These are phyloP conservation scores for Orchestes rusci DNA, from an alignment of 2,888 invertebrate genomes.

Conservation along the genomic window DNA sequence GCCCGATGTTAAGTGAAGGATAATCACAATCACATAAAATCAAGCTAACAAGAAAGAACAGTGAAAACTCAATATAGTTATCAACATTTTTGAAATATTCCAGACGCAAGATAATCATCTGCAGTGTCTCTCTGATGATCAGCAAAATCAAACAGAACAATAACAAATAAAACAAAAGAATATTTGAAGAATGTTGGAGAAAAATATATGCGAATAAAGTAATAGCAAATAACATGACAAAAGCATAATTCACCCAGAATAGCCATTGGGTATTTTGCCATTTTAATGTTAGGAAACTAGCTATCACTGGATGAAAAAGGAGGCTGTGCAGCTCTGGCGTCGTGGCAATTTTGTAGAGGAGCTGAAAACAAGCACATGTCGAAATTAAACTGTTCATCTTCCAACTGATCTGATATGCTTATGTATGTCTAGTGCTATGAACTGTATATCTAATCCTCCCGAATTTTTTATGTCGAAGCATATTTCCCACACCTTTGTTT, in stretches of 20 bases:
- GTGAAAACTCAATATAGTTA: constrained; percentile 65
- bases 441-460: too few relatives aligned
- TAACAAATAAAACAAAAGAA: constrained; percentile 32
- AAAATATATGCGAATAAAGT: constrained; percentile 63
- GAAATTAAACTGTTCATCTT: too few relatives aligned
- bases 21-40: too few relatives aligned
- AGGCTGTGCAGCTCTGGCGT: too few relatives aligned
- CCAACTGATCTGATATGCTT: too few relatives aligned
- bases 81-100: constrained; percentile 64
- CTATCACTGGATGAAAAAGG: constrained; percentile 75
- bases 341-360: too few relatives aligned
- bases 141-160: constrained; percentile 45
- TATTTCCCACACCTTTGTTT: too few relatives aligned
- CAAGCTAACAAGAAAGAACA: constrained; percentile 45
- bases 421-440: too few relatives aligned
- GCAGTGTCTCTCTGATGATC: constrained; percentile 42
- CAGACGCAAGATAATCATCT: constrained; percentile 54
- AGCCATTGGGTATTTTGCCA: constrained; percentile 70
- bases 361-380: too few relatives aligned
- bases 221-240: constrained; percentile 62
- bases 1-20: too few relatives aligned
- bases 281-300: constrained; percentile 72
- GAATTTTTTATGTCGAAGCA: too few relatives aligned
- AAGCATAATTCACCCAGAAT: constrained; percentile 63
- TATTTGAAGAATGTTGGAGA: constrained; percentile 49